Evolutionary conservation across 2,888 invertebrate species (phyloP), one percentile per base, ranked within the genome.

Genomic region (Ophioninae sp.): DNA sequence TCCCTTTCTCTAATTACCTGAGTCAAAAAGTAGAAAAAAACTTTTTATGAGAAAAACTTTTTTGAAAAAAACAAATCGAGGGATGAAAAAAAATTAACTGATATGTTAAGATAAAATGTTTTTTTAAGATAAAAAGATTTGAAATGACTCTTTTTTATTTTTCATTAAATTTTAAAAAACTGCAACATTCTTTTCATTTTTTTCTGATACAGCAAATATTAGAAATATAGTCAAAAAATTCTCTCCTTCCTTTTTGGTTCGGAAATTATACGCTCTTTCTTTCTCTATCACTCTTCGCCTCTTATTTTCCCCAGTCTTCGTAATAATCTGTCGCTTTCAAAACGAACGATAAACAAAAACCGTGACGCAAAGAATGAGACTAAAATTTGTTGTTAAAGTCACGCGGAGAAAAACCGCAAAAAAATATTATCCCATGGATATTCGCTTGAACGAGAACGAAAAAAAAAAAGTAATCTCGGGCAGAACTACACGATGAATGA

Each of bases 381-480:
- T 74, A 44, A 67, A 61, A 74, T 30, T 65, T 58, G 61, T 30
- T 30, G 30, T 2, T 30, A 67, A n/a, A 69, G 17, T 17, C 13
- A 51, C 51, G 51, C 13, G 51, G 51, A 51, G 17, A 51, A 2
- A 10, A 17, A 51, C 13, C 51, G 3, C 5, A 2, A 51, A 69
- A 68, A 69, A 68, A 39, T 71, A 71, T 71, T 64, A 74, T 68
- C 71, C 44, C 61, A 79, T 41, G 71, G 65, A 58, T 78, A 80
- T 44, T 67, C 65, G 63, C 44, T 71, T 64, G 51, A 71, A n/a
- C 17, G 72, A 61, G 51, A 71, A 13, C 10, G 67, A 61, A 80
- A 81, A 37, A 68, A 72, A 58, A 80, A 83, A 79, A 83, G 41
- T 75, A 75, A 56, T 56, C 71, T 75, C 58, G 37, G 64, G 30